Percentiles rank a stretch among this genome's conserved stretches.
These are phyloP conservation scores for Resseliella maxima DNA, from an alignment of 2,888 invertebrate species.

Conservation along the genomic window DNA sequence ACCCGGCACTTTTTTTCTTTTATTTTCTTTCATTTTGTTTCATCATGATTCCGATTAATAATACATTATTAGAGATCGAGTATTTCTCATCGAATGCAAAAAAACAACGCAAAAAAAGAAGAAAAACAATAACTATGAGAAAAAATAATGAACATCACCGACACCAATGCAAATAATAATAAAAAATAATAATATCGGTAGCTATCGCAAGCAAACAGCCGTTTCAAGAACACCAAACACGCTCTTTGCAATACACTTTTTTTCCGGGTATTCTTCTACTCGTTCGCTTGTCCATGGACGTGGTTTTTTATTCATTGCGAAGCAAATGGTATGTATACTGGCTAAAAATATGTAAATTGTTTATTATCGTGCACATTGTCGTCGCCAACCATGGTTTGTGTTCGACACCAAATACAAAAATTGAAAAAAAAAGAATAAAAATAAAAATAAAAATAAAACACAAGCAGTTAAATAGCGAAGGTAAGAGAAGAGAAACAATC, in stretches of 20 bases:
- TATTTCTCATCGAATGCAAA: slow-evolving; percentile 5
- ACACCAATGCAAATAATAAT: slow-evolving; percentile 39
- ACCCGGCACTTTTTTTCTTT: background rate
- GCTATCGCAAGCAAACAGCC: background rate
- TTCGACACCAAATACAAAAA: slow-evolving; percentile 45
- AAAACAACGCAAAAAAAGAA: background rate
- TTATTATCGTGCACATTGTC: slow-evolving; percentile 45
- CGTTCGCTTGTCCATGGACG: background rate
- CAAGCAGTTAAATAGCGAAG: background rate
- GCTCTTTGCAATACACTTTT: background rate
- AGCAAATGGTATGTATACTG: slow-evolving; percentile 11
- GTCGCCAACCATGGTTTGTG: slow-evolving; percentile 24
- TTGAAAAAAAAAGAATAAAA: background rate
- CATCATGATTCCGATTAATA: slow-evolving; percentile 24
- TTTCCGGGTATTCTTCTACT: too few species aligned
- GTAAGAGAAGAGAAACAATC: background rate
- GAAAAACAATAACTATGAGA: background rate
- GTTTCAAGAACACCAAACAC: background rate
- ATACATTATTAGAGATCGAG: slow-evolving; percentile 3
- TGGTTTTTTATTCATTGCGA: background rate
- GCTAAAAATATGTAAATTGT: slow-evolving; percentile 49
- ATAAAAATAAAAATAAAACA: background rate
- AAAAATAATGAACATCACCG: slow-evolving; percentile 27
- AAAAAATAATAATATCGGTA: slow-evolving; percentile 42
- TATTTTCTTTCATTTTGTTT: background rate